A percentile compares a stretch with the other conserved stretches of the same genome.
These are phyloP conservation scores for Eulimnadia texana DNA, from an alignment of 1,140 invertebrate genomes.

Conservation along the genomic window DNA sequence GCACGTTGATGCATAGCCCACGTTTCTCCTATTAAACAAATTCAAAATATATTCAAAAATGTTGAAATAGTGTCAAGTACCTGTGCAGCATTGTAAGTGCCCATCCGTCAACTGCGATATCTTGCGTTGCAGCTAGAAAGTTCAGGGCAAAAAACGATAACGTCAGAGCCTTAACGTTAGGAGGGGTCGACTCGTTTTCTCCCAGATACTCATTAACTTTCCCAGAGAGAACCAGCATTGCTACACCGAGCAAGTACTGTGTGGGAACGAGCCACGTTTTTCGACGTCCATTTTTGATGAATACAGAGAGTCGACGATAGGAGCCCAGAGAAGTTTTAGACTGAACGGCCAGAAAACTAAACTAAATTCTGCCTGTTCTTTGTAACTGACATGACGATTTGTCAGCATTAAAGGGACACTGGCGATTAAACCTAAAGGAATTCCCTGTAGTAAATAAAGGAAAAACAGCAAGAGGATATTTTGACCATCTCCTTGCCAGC, in stretches of 20 bases:
- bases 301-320: constrained; percentile 88
- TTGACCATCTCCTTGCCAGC: constrained; percentile 16
- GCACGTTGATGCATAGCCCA: constrained; percentile 97
- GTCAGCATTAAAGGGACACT: constrained; percentile 92
- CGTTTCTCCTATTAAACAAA: constrained; percentile 55
- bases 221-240: constrained; percentile 69
- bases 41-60: constrained; percentile 4
- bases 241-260: constrained; percentile 52
- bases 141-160: constrained; percentile 80
- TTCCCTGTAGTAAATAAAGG: constrained; percentile 87
- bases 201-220: constrained; percentile 62
- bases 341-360: constrained; percentile 97
- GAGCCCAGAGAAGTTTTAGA: constrained; percentile 94
- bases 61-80: constrained; percentile 28
- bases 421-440: constrained; percentile 81
- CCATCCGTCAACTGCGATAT: constrained; percentile 99
- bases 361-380: constrained; percentile 94
- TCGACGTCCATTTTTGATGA: constrained; percentile 65
- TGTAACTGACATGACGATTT: constrained; percentile 76
- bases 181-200: constrained; percentile 33
- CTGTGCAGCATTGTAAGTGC: constrained; percentile 94
- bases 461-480: constrained; percentile 71
- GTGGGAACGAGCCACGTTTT: constrained; percentile 65
- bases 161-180: constrained; percentile 68
- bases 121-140: constrained; percentile 95